Base-by-base conservation (phyloP, 2,113 vertebrate species). In the Corythoichthys intestinalis region DNA sequence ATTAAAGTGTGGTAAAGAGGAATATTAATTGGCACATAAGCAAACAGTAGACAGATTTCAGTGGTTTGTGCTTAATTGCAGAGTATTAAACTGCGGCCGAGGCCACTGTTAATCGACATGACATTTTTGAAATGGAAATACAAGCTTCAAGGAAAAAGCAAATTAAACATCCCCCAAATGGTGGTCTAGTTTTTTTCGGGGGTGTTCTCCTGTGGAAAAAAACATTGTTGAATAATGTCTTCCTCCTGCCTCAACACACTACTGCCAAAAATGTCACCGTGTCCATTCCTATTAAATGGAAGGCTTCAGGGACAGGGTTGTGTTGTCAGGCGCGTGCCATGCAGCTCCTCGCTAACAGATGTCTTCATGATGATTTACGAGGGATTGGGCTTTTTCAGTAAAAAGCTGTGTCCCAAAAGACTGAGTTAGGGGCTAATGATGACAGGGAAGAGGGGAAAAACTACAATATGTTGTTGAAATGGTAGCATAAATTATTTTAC, bases 151-250 rank as follows among this genome's bases (percentile, higher is more conserved):
- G 61, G 44, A 4, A 63, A 63, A 34, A 62, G 34, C 34, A 44
- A 44, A 63, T 46, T 20, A 63, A 47, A 47, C 6, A 63, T 63
- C 61, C 61, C 44, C 28, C 44, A 41, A 47, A 46, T 46, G 41
- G 60, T n/a, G 9, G n/a, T 10, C 1, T 12, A 12, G 11, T 46
- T 35, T 35, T 58, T 57, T 46, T 20, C 11, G 1, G 56, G 56
- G 53, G 56, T 12, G 12, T 46, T 28, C 60, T 46, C 44, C 44
- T 15, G 61, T 63, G 61, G 61, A 63, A 63, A 63, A 63, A 41
- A 38, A 63, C 39, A 63, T 28, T 28, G 61, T 63, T 34, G 61
- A 34, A 63, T 63, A 63, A 63, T 63, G 61, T 63, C 61, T 63
- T 48, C 61, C 61, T 63, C 44, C 61, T 63, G 61, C 61, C 41